These are phyloP conservation scores for Macrophya annulata DNA, from an alignment of 2,888 invertebrate genomes.

Conservation along the genomic window DNA sequence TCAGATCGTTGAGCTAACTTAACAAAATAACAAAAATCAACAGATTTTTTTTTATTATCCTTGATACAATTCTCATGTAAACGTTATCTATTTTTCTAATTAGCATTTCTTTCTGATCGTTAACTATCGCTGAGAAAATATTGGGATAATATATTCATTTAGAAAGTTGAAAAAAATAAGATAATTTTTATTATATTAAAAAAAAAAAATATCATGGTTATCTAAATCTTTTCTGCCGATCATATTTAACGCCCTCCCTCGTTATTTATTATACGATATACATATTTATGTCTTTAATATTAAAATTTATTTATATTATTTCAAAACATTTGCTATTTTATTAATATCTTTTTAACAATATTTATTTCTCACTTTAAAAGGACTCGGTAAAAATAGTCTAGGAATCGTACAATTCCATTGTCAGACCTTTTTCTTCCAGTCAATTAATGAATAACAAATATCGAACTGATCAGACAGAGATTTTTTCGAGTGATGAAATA, in stretches of 20 bases:
- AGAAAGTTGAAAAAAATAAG: background rate
- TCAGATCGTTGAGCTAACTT: background rate
- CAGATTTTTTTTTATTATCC: background rate
- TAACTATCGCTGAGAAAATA: slow-evolving; percentile 9
- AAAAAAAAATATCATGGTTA: background rate
- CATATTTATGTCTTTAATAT: slow-evolving; percentile 13
- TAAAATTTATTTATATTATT: background rate
- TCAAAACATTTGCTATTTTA: background rate
- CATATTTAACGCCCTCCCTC: background rate
- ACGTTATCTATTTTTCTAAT: slow-evolving; percentile 17
- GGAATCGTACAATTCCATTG: too few species aligned
- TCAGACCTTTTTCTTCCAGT: background rate
- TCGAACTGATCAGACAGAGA: background rate
- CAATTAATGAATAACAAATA: background rate
- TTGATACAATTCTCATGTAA: slow-evolving; percentile 24
- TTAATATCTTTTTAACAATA: background rate
- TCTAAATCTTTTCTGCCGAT: slow-evolving; percentile 40
- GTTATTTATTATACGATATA: background rate
- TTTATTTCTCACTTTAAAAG: background rate
- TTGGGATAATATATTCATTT: background rate
- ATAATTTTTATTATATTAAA: background rate
- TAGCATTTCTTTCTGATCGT: background rate
- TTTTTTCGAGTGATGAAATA: background rate
- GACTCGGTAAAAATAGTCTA: background rate
- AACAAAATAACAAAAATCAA: background rate